These are phyloP conservation scores for Exaiptasia diaphana DNA, from an alignment of 64 coral and sea anemone genomes.

Conservation along the genomic window DNA sequence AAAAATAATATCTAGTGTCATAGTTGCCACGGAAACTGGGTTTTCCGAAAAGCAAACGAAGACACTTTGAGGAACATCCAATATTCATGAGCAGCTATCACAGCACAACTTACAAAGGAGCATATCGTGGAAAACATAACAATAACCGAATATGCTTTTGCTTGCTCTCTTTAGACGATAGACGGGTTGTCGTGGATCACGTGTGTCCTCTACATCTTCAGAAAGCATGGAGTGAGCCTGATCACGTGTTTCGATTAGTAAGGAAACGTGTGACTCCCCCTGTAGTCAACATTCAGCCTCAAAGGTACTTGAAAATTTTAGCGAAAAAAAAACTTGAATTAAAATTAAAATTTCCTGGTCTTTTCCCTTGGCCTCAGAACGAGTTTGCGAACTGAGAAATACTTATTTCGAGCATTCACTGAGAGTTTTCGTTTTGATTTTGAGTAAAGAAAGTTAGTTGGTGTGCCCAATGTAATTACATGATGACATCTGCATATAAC, in stretches of 20 bases:
- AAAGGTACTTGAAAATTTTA: neutral
- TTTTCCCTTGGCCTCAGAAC: neutral
- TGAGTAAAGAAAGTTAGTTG: no score
- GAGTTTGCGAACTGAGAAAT: no score
- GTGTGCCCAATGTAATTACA: no score
- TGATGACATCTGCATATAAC: no score
- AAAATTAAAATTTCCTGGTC: neutral
- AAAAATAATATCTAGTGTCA: no score
- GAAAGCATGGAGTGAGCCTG: constrained; percentile 73
- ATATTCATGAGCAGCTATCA: no score
- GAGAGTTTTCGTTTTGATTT: no score
- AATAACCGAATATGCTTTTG: no score
- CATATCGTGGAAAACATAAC: no score
- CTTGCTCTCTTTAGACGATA: constrained; percentile 45
- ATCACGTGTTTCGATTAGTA: constrained; percentile 85
- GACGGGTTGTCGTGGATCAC: constrained; percentile 83
- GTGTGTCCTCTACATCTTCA: constrained; percentile 79
- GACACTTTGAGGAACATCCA: neutral
- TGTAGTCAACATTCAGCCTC: neutral
- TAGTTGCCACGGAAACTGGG: neutral
- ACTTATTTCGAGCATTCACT: no score
- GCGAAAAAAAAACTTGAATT: neutral
- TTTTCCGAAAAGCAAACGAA: neutral
- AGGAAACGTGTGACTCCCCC: constrained; percentile 24
- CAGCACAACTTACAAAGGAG: no score